Conservation (phyloP, 1,140 invertebrate genomes). For the Cyclina sinensis region DNA sequence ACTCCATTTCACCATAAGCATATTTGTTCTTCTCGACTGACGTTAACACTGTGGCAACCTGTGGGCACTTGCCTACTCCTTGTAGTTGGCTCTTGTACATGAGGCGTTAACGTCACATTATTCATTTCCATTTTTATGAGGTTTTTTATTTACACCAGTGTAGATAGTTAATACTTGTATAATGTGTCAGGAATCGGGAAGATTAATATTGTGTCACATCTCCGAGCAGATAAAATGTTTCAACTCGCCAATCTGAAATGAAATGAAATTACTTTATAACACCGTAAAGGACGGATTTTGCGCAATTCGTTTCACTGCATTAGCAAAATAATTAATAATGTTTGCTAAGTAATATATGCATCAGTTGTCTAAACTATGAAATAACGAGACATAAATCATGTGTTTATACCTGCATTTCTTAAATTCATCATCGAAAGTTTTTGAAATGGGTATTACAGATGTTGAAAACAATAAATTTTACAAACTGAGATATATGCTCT, state of each 20-base stretch:
- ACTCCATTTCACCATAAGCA: constrained; percentile 14
- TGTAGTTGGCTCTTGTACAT: neutral
- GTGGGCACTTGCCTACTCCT: neutral
- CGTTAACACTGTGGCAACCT: neutral
- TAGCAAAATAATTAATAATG: neutral
- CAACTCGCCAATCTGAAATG: neutral
- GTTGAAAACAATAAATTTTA: no score
- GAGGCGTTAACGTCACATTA: constrained; percentile 1
- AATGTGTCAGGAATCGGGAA: neutral
- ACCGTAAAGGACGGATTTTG: neutral
- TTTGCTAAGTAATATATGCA: neutral
- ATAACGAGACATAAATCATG: no score
- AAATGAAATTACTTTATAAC: neutral
- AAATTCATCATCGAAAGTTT: no score
- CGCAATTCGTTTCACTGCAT: neutral
- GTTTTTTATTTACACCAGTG: constrained; percentile 4
- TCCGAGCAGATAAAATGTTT: neutral
- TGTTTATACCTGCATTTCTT: no score
- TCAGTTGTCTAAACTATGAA: no score
- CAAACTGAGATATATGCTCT: no score
- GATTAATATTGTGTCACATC: constrained; percentile 13
- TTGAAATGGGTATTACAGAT: no score
- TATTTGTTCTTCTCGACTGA: neutral
- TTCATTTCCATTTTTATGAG: neutral
- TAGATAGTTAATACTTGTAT: neutral